Conservation (phyloP, 64 coral and sea anemone species). For the Actinia tenebrosa region DNA sequence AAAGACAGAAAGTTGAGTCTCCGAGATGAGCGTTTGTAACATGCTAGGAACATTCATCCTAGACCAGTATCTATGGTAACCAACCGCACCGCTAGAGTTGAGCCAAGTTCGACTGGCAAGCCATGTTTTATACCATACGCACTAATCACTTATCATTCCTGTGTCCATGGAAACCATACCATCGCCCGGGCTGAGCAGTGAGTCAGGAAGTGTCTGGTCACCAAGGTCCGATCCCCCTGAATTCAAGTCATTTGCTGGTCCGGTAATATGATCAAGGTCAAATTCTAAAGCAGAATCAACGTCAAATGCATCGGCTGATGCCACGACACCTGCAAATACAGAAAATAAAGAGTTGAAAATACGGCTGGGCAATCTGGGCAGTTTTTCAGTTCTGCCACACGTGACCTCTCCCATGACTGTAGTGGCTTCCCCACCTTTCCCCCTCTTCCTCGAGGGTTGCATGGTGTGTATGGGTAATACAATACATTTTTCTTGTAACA, state of each 20-base stretch:
- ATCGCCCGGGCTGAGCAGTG: slow-evolving; percentile 13
- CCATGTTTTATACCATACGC: not conserved
- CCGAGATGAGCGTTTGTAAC: too few relatives aligned
- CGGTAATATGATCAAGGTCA: slow-evolving; percentile 52
- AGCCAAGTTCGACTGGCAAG: not conserved
- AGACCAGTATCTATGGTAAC: too few relatives aligned
- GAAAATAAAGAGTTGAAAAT: not conserved
- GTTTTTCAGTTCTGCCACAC: too few relatives aligned
- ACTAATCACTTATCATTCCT: slow-evolving; percentile 15
- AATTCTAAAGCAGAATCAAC: slow-evolving; percentile 56
- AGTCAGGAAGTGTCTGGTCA: slow-evolving; percentile 6
- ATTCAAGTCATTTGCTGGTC: not conserved
- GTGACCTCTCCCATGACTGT: too few relatives aligned
- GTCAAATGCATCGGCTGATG: slow-evolving; percentile 40
- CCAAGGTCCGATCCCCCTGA: not conserved
- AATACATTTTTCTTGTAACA: too few relatives aligned
- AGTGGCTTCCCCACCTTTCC: too few relatives aligned
- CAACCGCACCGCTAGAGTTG: not conserved
- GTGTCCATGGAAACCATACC: slow-evolving; percentile 17
- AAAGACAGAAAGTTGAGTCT: too few relatives aligned
- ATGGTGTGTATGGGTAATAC: not conserved
- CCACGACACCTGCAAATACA: slow-evolving; percentile 14
- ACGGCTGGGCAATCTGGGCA: not conserved
- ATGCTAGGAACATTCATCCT: too few relatives aligned
- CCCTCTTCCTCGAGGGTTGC: too few relatives aligned